Conservation (phyloP, 2,113 vertebrate species). For the Eupsittula cactorum region DNA sequence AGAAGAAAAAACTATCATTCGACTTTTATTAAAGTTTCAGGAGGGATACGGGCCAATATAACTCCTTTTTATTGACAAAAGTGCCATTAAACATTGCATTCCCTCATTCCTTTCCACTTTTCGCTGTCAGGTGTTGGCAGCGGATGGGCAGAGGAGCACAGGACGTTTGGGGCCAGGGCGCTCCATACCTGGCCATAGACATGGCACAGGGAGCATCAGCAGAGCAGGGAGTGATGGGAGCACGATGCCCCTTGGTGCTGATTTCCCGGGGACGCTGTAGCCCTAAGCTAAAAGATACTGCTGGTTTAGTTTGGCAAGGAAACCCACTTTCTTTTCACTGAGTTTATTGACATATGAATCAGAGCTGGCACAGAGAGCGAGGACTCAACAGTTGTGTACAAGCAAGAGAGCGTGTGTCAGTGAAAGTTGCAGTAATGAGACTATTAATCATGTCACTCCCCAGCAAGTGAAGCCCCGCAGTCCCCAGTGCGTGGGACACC, state of each 20-base stretch:
- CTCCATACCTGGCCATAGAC: fast-evolving
- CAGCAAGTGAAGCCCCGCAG: neutral
- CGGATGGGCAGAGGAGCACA: fast-evolving
- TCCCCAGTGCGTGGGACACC: neutral
- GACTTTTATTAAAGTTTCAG: neutral
- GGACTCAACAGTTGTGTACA: constrained; percentile 4
- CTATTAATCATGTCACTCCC: constrained; percentile 36
- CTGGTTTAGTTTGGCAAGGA: constrained; percentile 51
- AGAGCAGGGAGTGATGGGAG: fast-evolving
- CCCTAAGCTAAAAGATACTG: neutral
- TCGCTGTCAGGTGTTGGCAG: neutral
- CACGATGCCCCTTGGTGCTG: fast-evolving
- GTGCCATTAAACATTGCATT: neutral
- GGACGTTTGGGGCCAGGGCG: fast-evolving
- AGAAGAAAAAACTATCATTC: neutral
- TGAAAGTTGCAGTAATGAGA: constrained; percentile 40
- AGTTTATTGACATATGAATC: constrained; percentile 63
- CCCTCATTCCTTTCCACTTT: neutral
- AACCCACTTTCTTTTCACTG: neutral
- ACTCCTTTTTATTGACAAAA: neutral
- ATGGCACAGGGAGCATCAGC: fast-evolving
- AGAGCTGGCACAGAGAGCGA: constrained; percentile 21
- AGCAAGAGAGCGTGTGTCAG: constrained; percentile 13
- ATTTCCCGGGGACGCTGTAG: neutral
- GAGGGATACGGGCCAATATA: neutral